Evolutionary conservation across 2,113 vertebrate genomes (phyloP), one percentile per base, ranked within the genome.

Genomic region (Sus scrofa): DNA sequence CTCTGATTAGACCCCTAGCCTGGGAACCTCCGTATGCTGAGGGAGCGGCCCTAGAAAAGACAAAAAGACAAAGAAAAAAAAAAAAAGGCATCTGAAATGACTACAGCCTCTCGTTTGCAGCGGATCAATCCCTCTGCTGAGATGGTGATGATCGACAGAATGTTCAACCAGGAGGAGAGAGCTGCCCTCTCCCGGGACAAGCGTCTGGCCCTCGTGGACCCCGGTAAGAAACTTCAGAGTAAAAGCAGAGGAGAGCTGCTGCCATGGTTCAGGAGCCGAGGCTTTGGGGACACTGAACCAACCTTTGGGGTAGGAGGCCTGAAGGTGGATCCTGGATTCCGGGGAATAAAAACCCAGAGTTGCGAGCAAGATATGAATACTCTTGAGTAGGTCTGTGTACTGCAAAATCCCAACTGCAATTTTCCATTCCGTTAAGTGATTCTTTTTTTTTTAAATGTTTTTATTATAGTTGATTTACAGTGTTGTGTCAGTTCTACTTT

Each of bases 111-210:
- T 97, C 30, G 12, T 75, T 37, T 83, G 12, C 97, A 99, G 99
- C 99, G 99, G 86, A 99, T 99, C 96, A 99, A 99, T 96, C 99
- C 99, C 24, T 99, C 99, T 34, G 99, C 99, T 56, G 99, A 99
- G 98, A 99, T 99, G 99, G 99, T 99, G 95, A 99, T 99, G 99
- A 99, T 99, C 39, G 99, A 99, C 92, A 99, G 99, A 95, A 99
- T 99, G 97, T 99, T 99, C 98, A 99, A 99, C 98, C 99, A 99
- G 96, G 99, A 99, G 91, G 99, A 99, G 97, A 99, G 99, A 94
- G 99, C 99, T 56, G 98, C 99, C 96, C 98, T 99, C 96, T 99
- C 99, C 15, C 99, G 99, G 89, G 99, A 99, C 98, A 99, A 99
- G 97, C 99, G 99, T 62, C 99, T 98, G 98, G 98, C 99, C 68